phyloP scores from a whole-genome alignment of 1,140 invertebrate genomes.

The Maconellicoccus hirsutus region DNA sequence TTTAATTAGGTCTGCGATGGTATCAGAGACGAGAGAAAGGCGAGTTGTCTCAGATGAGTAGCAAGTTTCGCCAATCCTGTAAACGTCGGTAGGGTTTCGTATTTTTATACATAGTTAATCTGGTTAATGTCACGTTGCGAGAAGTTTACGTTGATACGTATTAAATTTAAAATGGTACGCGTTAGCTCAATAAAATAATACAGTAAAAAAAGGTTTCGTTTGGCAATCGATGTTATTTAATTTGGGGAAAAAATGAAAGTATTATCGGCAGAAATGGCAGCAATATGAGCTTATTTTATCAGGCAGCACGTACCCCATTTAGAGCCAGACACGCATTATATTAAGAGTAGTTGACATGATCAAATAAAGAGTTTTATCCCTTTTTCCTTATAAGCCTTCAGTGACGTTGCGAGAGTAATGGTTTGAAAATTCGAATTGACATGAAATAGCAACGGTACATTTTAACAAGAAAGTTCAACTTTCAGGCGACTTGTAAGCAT shows the following conservation, averaged over 20 bases:
- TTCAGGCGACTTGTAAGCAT: neutral
- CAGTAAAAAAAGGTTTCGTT: slow-evolving; percentile 1
- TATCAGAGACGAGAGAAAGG: no score
- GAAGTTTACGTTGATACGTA: no score
- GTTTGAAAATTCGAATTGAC: slow-evolving; percentile 18
- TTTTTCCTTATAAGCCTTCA: slow-evolving; percentile 18
- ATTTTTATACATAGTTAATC: no score
- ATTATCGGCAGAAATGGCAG: slow-evolving; percentile 7
- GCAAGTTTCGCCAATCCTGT: no score
- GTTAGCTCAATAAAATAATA: neutral
- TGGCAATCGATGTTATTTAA: neutral
- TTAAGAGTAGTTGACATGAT: slow-evolving; percentile 15
- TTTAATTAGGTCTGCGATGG: no score
- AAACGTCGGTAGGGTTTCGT: no score
- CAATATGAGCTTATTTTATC: slow-evolving; percentile 19
- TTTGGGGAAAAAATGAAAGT: neutral
- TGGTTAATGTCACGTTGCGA: no score
- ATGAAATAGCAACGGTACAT: slow-evolving; percentile 15
- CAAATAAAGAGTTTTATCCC: slow-evolving; percentile 19
- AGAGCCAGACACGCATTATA: slow-evolving; percentile 7
- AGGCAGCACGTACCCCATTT: slow-evolving; percentile 12
- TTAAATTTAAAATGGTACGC: neutral
- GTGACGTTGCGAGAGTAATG: slow-evolving; percentile 15
- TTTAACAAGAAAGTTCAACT: slow-evolving; percentile 11
- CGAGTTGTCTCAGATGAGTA: no score